Conservation (phyloP, 2,888 invertebrate species). For the Acleris literana region DNA sequence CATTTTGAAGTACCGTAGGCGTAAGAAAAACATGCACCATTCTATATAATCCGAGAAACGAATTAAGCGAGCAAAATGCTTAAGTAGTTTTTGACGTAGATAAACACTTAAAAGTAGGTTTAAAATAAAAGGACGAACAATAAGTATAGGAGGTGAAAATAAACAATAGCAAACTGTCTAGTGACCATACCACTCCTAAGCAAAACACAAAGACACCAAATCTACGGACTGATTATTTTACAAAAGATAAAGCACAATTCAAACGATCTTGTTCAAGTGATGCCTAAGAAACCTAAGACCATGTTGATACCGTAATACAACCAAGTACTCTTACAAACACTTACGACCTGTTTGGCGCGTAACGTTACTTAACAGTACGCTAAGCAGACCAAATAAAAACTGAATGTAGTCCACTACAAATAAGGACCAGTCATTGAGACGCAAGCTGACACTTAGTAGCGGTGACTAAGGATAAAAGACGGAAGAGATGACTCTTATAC, state of each 20-base stretch:
- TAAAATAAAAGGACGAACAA: too few species aligned
- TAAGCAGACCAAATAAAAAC: slow-evolving; percentile 36
- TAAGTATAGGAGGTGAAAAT: too few species aligned
- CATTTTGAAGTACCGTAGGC: too few species aligned
- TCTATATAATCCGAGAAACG: too few species aligned
- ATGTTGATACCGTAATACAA: slow-evolving; percentile 18
- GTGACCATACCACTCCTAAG: too few species aligned
- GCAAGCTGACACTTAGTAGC: not conserved
- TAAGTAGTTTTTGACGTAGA: too few species aligned
- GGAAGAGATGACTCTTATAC: not conserved
- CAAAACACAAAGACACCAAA: too few species aligned
- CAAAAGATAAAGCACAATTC: not conserved
- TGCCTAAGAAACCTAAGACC: not conserved
- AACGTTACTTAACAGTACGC: slow-evolving; percentile 58
- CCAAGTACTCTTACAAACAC: slow-evolving; percentile 7
- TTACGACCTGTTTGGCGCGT: slow-evolving; percentile 48
- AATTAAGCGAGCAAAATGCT: too few species aligned
- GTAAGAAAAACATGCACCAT: too few species aligned
- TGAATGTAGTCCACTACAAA: slow-evolving; percentile 42
- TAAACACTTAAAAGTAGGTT: too few species aligned
- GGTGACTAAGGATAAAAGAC: not conserved
- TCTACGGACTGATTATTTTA: too few species aligned
- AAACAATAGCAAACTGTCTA: too few species aligned
- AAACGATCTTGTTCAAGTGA: not conserved
- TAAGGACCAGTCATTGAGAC: slow-evolving; percentile 23